Evolutionary conservation across 35 echinoderm and acorn worm species (phyloP).

Genomic region (Holothuria glaberrima): DNA sequence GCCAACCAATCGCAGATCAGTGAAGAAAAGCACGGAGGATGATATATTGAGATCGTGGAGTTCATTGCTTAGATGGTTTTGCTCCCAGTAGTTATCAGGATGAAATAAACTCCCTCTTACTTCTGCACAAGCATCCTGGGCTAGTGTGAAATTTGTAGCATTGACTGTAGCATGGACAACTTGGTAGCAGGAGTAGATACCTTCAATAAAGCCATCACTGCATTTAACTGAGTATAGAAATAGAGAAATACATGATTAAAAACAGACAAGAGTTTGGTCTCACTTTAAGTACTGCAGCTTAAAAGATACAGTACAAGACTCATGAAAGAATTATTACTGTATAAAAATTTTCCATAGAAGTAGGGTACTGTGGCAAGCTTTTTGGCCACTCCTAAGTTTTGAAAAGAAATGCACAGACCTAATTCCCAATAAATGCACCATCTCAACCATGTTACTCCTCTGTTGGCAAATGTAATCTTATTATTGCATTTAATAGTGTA

Average conservation of each 20-base stretch:
- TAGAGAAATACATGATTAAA: not conserved
- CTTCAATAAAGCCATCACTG: constrained; percentile 61
- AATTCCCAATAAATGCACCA: too few species aligned
- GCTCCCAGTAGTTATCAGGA: constrained; percentile 50
- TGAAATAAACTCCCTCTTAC: constrained; percentile 67
- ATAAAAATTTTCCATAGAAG: too few species aligned
- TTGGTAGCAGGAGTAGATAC: constrained; percentile 71
- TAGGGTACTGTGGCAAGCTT: too few species aligned
- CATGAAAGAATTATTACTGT: too few species aligned
- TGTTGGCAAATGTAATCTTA: too few species aligned
- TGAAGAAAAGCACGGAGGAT: constrained; percentile 31
- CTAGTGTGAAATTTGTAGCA: constrained; percentile 41
- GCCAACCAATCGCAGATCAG: constrained; percentile 10
- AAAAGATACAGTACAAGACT: too few species aligned
- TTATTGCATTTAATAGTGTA: too few species aligned
- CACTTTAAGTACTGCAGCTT: too few species aligned
- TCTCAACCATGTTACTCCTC: too few species aligned
- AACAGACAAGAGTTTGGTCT: not conserved
- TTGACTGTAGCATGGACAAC: constrained; percentile 43
- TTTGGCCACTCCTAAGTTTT: too few species aligned
- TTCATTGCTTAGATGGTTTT: constrained; percentile 40
- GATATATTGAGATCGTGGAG: constrained; percentile 34
- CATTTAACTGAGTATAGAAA: constrained; percentile 65
- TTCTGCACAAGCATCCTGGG: constrained; percentile 25
- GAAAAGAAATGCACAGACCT: too few species aligned